Evolutionary conservation across 2,888 invertebrate genomes (phyloP).

Genomic region (Frankliniella fusca): DNA sequence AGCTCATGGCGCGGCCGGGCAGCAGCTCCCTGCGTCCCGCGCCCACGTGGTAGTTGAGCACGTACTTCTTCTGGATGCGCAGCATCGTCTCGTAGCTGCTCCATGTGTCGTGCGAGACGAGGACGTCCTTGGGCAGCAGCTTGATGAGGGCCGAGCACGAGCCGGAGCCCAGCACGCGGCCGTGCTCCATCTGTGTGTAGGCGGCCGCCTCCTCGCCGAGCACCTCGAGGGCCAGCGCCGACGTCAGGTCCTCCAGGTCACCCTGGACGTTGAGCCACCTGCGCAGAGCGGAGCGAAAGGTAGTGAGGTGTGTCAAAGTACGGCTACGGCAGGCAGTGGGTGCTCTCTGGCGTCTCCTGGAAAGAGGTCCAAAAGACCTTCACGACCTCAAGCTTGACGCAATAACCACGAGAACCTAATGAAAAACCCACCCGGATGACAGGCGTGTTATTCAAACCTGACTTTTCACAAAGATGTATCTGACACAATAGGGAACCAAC

Average conservation of each 20-base stretch:
- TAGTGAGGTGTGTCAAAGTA: no score
- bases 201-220: neutral
- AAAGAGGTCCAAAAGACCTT: no score
- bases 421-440: no score
- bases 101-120: conserved; percentile 64
- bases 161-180: conserved; percentile 48
- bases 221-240: conserved; percentile 46
- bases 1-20: conserved; percentile 65
- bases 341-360: no score
- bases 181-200: conserved; percentile 32
- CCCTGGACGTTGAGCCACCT: conserved; percentile 60
- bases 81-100: conserved; percentile 75
- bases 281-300: conserved; percentile 29
- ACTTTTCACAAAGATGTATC: no score
- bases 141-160: conserved; percentile 67
- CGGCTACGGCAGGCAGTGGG: no score
- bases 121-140: conserved; percentile 58
- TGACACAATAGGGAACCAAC: no score
- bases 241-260: conserved; percentile 60
- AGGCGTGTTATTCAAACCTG: no score
- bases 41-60: conserved; percentile 66
- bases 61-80: conserved; percentile 77
- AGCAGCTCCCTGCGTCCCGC: conserved; percentile 50
- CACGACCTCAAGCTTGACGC: no score
- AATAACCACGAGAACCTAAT: no score